Percentiles rank a stretch among this genome's conserved stretches.
These are phyloP conservation scores for Erythrocercus mccallii DNA, from an alignment of 2,113 vertebrate genomes.

Conservation along the genomic window DNA sequence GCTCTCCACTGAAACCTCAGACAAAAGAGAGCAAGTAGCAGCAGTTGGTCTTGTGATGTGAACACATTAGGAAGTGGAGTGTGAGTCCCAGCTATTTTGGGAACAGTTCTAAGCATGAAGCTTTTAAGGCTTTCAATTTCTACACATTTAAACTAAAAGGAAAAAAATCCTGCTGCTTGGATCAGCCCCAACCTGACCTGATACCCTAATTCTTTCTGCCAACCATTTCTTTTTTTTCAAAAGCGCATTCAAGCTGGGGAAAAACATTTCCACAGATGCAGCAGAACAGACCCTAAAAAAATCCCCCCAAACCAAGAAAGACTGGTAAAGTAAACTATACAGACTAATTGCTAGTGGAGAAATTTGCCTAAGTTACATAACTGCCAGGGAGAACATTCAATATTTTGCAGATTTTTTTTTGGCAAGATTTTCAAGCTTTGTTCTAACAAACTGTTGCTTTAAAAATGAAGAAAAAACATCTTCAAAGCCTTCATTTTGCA, in stretches of 20 bases:
- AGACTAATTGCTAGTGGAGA: not conserved
- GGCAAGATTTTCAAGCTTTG: not conserved
- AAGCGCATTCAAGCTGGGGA: not conserved
- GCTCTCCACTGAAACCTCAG: not conserved
- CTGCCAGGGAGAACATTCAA: not conserved
- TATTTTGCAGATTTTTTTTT: not conserved
- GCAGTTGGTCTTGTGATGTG: not conserved
- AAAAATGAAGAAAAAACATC: constrained; percentile 52
- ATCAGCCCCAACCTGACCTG: constrained; percentile 6
- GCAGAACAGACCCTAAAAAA: not conserved
- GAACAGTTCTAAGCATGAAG: not conserved
- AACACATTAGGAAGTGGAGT: not conserved
- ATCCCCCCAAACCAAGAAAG: not conserved
- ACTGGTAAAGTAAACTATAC: not conserved
- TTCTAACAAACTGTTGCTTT: constrained; percentile 38
- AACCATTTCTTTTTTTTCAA: not conserved
- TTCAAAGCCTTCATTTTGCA: constrained; percentile 54
- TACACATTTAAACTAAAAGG: not conserved
- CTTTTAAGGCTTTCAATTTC: constrained; percentile 21
- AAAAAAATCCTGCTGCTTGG: not conserved
- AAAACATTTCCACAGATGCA: constrained; percentile 18
- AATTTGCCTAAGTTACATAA: not conserved
- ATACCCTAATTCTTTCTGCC: not conserved
- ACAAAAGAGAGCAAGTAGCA: not conserved
- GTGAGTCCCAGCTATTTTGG: not conserved